Evolutionary conservation across 2,797 vertebrate genomes (phyloP).

Genomic region (Myotis planiceps): DNA sequence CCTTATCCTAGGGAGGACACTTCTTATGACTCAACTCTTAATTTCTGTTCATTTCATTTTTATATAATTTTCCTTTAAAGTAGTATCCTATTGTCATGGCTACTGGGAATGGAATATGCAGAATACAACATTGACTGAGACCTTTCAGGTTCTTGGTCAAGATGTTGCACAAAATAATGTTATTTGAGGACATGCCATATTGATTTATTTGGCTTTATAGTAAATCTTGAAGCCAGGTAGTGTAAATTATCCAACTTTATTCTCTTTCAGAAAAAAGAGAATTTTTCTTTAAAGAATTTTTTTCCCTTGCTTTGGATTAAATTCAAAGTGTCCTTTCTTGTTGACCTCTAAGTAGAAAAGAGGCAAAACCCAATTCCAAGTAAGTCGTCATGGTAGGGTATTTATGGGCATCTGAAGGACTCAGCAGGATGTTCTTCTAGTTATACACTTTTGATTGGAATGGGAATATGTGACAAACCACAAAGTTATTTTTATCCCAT

Average conservation of each 20-base stretch:
- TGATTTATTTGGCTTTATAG: constrained; percentile 33
- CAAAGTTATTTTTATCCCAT: background rate
- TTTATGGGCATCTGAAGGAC: background rate
- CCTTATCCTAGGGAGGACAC: background rate
- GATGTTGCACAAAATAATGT: background rate
- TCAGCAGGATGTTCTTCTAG: background rate
- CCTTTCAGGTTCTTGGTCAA: background rate
- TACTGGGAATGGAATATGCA: background rate
- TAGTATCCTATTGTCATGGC: background rate
- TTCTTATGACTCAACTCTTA: background rate
- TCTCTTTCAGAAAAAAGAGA: background rate
- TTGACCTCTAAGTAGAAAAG: background rate
- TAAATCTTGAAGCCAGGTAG: background rate
- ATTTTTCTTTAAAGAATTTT: too few relatives aligned
- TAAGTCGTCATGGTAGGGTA: background rate
- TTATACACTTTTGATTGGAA: background rate
- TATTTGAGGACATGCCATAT: background rate
- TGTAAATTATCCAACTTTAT: background rate
- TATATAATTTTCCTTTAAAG: background rate
- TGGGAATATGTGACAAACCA: background rate
- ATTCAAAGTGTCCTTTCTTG: background rate
- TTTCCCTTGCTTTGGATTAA: background rate
- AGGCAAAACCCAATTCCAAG: constrained; percentile 17
- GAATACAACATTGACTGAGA: background rate
- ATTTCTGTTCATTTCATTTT: constrained; percentile 14